Base-by-base conservation (phyloP, 2,888 invertebrate species). In the Koerneria pararmatus region DNA sequence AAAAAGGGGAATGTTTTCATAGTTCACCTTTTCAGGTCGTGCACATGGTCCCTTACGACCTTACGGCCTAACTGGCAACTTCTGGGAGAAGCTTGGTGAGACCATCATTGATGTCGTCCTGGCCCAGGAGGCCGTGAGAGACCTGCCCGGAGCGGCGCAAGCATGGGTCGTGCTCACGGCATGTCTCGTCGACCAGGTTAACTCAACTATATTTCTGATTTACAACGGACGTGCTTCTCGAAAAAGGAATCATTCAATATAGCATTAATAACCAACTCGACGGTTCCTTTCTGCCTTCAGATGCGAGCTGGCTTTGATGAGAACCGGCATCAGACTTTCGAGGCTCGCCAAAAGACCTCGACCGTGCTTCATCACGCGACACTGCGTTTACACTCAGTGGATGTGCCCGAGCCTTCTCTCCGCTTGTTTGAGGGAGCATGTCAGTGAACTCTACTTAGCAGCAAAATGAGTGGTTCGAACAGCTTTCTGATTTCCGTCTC, bases 121-220 rank as follows among this genome's bases (percentile, higher is more conserved):
- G 24, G 72, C 73, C 8, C 77, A 76, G 64, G 81, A 81, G 65
- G 81, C 81, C 1, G 81, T 81, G 4, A 51, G 81, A 48, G 81
- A 81, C 60, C 70, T 82, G 32, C 81, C 82, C 1, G 82, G 82
- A 24, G 82, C 82, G 31, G 80, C 80, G 6, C 82, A 82, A 49
- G 82, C 82, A 2, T 82, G 82, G 82, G 82, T 82, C 4, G 77
- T 82, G 24, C 71, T 82, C 65, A 80, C 80, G 0, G 82, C 82
- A 1, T 82, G 82, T 67, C 53, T 82, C 3, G 78, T 82, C 15
- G 82, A 82, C 71, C 82, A 80, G 69, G 76, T 74, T 37, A 4
- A 6, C 34, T 3, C 27, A 58, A 46, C 29, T 37, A 37, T 32
- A 24, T 24, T 59, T 59, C 24, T 22, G 27, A 29, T 60, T 60